Base-by-base conservation (phyloP, 2,113 vertebrate species). In the Ophthalmolycus amberensis region DNA sequence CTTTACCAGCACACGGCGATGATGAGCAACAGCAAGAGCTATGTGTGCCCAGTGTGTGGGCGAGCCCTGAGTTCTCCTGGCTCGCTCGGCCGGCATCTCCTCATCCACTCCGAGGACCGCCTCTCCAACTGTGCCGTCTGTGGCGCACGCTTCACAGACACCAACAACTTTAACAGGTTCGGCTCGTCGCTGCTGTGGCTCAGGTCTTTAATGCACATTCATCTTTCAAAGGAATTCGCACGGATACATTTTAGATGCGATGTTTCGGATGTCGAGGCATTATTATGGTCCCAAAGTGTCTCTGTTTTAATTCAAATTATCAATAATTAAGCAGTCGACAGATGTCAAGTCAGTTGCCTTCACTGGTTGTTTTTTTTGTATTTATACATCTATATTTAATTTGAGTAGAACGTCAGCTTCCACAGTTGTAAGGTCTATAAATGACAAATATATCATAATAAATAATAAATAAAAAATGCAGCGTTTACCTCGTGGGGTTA, bases 41-140 rank as follows among this genome's bases (percentile, higher is more conserved):
- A 97, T 67, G 88, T 99, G 94, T 99, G 98, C 92, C 98, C 98
- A 0, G 97, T 98, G 69, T 99, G 98, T 83, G 98, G 98, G 91
- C 96, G 98, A 84, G 97, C 97, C 79, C 97, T 99, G 89, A 98
- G 97, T 93, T 99, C 98, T 44, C 98, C 97, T 0, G 98, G 97
- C 77, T 99, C 98, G 16, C 92, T 99, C 29, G 98, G 98, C 46
- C 96, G 98, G 48, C 98, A 99, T 92, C 97, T 99, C 74, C 96
- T 99, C 84, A 99, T 99, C 93, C 98, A 99, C 93, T 99, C 98
- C 0, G 97, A 98, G 90, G 97, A 99, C 95, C 97, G 98, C 88
- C 95, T 97, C 78, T 98, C 98, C 86, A 99, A 99, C 95, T 99
- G 98, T 77, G 98, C 98, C 2, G 97, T 99, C 76, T 99, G 98